Conservation (phyloP, 2,888 invertebrate species). For the Epirrhoe alternata region DNA sequence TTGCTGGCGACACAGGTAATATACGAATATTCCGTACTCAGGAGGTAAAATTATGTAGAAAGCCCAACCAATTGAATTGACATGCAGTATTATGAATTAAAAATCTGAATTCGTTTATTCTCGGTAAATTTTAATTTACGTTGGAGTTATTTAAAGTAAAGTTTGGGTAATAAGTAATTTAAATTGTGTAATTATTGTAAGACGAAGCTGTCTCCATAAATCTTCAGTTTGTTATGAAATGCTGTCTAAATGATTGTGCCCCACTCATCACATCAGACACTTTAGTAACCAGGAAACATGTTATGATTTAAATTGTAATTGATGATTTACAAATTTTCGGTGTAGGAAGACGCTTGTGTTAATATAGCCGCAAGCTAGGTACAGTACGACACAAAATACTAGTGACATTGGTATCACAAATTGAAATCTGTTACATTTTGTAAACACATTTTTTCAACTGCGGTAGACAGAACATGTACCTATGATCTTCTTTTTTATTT, state of each 20-base stretch:
- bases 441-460: neutral
- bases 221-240: conserved; percentile 13
- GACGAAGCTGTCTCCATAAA: neutral
- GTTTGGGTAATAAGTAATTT: neutral
- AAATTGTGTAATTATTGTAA: neutral
- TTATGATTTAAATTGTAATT: conserved; percentile 49
- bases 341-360: conserved; percentile 41
- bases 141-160: neutral
- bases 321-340: conserved; percentile 46
- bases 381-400: conserved; percentile 29
- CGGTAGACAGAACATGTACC: too few species aligned
- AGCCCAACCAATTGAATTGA: conserved; percentile 31
- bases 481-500: too few species aligned
- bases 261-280: conserved; percentile 12
- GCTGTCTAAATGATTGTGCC: conserved; percentile 10
- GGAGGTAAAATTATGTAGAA: conserved; percentile 24
- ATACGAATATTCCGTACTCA: conserved; percentile 10
- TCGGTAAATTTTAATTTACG: neutral
- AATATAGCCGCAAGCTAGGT: conserved; percentile 36
- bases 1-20: conserved; percentile 28
- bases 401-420: neutral
- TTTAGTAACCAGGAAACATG: conserved; percentile 47
- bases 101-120: neutral
- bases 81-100: conserved; percentile 5
- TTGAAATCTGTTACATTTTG: neutral